Evolutionary conservation across 2,888 invertebrate species (phyloP).

Genomic region (Mythimna albipuncta): DNA sequence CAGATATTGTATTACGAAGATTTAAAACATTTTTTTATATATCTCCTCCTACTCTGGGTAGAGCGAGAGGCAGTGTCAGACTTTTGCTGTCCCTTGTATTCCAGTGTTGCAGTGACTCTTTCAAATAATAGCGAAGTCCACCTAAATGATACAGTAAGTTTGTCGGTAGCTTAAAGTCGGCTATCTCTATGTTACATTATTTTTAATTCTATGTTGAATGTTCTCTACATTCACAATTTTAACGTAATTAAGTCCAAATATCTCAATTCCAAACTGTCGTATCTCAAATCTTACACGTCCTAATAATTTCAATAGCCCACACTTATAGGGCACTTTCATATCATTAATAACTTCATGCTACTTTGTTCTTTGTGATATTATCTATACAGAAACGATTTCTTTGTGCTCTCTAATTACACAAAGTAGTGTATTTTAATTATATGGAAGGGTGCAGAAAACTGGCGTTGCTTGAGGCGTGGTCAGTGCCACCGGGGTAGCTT

Average conservation of each 20-base stretch:
- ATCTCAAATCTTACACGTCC: conserved; percentile 57
- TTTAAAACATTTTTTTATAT: too few species aligned
- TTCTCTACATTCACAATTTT: neutral
- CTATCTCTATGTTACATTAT: too few species aligned
- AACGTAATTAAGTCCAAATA: conserved; percentile 24
- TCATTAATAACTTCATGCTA: conserved; percentile 75
- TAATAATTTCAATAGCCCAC: conserved; percentile 52
- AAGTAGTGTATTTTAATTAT: conserved; percentile 85
- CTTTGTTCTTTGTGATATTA: conserved; percentile 78
- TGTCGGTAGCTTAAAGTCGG: too few species aligned
- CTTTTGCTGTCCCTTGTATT: too few species aligned
- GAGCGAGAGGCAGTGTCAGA: too few species aligned
- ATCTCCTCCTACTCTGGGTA: too few species aligned
- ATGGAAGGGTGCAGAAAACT: conserved; percentile 82
- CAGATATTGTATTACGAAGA: neutral
- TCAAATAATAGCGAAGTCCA: too few species aligned
- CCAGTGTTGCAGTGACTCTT: too few species aligned
- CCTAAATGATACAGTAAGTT: neutral
- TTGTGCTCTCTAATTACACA: conserved; percentile 81
- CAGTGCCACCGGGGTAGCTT: conserved; percentile 54
- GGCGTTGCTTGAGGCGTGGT: conserved; percentile 73
- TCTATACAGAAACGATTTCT: conserved; percentile 82
- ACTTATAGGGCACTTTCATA: conserved; percentile 60
- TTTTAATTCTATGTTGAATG: too few species aligned
- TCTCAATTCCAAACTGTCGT: conserved; percentile 36